Percentiles rank a stretch among this genome's conserved stretches.
phyloP scores from a whole-genome alignment of 37 sponge, comb jelly and placozoan genomes.

The Mnemiopsis leidyi region DNA sequence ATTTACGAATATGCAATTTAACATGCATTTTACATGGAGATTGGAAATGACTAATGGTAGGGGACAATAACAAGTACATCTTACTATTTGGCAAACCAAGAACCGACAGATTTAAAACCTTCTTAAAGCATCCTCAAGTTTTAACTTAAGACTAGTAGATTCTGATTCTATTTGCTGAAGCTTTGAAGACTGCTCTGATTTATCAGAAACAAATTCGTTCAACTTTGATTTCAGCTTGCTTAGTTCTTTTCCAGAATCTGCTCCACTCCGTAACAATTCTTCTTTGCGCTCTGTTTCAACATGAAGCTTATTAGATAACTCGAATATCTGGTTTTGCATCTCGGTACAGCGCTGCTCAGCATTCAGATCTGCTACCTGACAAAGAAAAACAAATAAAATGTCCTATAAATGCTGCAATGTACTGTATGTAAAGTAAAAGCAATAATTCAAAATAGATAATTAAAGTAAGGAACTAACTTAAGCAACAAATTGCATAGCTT shows the following conservation, averaged over 20 bases:
- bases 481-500: no score
- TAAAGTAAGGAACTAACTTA: no score
- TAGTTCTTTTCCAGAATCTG: neutral
- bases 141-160: neutral
- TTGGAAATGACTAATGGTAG: no score
- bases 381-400: neutral
- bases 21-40: neutral
- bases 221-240: neutral
- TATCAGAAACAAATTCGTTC: neutral
- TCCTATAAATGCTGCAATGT: no score
- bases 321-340: constrained; percentile 58
- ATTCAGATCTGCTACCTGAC: constrained; percentile 44
- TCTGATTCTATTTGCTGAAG: neutral
- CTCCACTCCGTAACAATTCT: neutral
- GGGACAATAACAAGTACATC: no score
- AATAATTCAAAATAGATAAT: no score
- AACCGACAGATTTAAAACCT: no score
- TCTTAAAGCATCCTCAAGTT: constrained; percentile 51
- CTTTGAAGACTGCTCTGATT: neutral
- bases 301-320: neutral
- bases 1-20: neutral
- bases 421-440: no score
- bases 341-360: constrained; percentile 44
- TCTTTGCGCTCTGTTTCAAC: neutral
- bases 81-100: no score